Evolutionary conservation across 2,113 vertebrate species (phyloP).

Genomic region (Ancistrus triradiatus): DNA sequence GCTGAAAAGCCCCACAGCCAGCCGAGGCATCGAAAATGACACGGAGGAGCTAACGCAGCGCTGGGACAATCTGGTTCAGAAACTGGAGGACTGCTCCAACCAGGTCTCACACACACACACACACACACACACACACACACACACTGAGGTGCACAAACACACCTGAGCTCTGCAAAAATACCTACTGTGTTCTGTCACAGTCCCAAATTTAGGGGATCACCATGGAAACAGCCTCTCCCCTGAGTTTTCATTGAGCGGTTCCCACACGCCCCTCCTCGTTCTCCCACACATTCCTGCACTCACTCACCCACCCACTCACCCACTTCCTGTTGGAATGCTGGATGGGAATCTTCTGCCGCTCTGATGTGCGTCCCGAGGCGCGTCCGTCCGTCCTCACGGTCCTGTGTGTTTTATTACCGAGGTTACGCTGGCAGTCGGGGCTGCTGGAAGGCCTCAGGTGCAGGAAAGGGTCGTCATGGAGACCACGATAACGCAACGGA

Average conservation of each 20-base stretch:
- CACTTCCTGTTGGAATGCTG: not conserved
- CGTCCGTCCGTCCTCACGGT: not conserved
- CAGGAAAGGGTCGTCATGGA: conserved; percentile 69
- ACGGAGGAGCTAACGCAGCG: conserved; percentile 85
- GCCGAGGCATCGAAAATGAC: conserved; percentile 73
- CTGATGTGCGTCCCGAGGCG: not conserved
- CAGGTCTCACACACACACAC: conserved; percentile 69
- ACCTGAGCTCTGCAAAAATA: conserved; percentile 18
- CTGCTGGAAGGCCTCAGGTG: conserved; percentile 69
- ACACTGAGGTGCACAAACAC: not conserved
- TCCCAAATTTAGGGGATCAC: not conserved
- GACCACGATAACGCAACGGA: conserved; percentile 42
- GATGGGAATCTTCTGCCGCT: not conserved
- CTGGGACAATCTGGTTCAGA: conserved; percentile 95
- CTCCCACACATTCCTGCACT: not conserved
- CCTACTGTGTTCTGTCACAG: not conserved
- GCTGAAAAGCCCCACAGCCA: conserved; percentile 68
- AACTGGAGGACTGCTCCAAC: conserved; percentile 88
- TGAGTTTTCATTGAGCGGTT: not conserved
- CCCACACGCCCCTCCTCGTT: not conserved
- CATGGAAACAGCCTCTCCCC: conserved; percentile 12
- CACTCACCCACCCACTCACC: no score
- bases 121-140: not conserved
- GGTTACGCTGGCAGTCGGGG: conserved; percentile 84
- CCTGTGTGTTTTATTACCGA: conserved; percentile 45